Conservation (phyloP, 2,888 invertebrate species). For the Euzetes globulus region DNA sequence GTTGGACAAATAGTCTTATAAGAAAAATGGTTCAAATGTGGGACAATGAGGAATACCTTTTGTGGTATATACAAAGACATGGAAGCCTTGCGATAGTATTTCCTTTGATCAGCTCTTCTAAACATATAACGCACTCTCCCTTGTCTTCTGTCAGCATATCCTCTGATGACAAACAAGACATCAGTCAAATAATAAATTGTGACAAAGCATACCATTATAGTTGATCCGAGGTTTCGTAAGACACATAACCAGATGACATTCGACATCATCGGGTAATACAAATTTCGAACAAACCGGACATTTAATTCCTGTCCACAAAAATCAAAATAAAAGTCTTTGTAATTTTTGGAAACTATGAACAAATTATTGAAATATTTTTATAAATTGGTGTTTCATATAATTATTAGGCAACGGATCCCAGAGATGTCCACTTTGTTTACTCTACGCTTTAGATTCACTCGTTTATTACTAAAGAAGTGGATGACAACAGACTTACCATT, state of each 20-base stretch:
- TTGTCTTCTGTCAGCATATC: conserved; percentile 91
- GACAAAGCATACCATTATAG: conserved; percentile 77
- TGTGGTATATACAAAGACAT: conserved; percentile 99
- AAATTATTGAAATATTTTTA: too few species aligned
- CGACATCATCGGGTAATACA: conserved; percentile 95
- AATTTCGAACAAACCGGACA: conserved; percentile 99
- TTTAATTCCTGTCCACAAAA: conserved; percentile 74
- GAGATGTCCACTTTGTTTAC: too few species aligned
- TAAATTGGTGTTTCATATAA: too few species aligned
- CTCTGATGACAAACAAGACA: conserved; percentile 60
- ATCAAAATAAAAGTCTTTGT: too few species aligned
- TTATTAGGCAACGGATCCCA: too few species aligned
- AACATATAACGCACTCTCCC: conserved; percentile 97
- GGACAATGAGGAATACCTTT: conserved; percentile 58
- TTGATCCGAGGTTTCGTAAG: conserved; percentile 96
- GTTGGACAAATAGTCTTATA: conserved; percentile 48
- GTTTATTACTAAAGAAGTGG: not conserved
- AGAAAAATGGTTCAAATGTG: not conserved
- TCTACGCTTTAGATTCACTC: too few species aligned
- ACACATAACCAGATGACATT: conserved; percentile 98
- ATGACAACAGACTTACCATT: conserved; percentile 61
- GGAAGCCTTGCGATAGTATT: conserved; percentile 97
- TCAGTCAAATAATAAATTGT: not conserved
- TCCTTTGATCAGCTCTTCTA: conserved; percentile 90
- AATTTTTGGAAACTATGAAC: too few species aligned